These are phyloP conservation scores for Grammomys surdaster DNA, from an alignment of 2,113 vertebrate species.

Conservation along the genomic window DNA sequence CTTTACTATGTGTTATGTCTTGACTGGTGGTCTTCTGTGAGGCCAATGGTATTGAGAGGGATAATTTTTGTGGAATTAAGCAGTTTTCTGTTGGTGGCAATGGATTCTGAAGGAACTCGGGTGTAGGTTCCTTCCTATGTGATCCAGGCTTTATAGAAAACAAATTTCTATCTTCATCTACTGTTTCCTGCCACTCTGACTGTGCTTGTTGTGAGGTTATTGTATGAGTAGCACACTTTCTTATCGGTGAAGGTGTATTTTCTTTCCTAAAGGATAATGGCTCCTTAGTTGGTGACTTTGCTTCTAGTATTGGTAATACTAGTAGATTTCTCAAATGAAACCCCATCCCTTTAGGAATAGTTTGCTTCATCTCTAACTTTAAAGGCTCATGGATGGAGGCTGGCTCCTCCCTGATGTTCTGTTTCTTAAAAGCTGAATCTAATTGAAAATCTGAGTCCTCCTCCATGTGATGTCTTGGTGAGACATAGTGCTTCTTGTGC, in stretches of 20 bases:
- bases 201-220: neutral
- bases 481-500: neutral
- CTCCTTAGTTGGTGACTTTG: constrained; percentile 28
- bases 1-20: constrained; percentile 36
- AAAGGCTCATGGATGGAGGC: neutral
- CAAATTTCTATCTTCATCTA: neutral
- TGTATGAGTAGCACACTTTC: neutral
- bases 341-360: neutral
- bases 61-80: neutral
- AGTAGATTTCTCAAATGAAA: neutral
- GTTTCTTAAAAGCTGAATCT: neutral
- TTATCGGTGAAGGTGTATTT: constrained; percentile 22
- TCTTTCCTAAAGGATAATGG: neutral
- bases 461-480: neutral
- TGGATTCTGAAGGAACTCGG: neutral
- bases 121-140: constrained; percentile 13
- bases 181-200: neutral
- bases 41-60: neutral
- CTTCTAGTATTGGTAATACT: neutral
- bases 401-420: neutral
- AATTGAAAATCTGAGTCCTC: neutral
- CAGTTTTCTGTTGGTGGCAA: neutral
- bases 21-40: constrained; percentile 44
- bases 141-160: neutral
- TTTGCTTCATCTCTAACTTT: neutral